Evolutionary conservation across 2,797 vertebrate species (phyloP).

Genomic region (Cuniculus paca): DNA sequence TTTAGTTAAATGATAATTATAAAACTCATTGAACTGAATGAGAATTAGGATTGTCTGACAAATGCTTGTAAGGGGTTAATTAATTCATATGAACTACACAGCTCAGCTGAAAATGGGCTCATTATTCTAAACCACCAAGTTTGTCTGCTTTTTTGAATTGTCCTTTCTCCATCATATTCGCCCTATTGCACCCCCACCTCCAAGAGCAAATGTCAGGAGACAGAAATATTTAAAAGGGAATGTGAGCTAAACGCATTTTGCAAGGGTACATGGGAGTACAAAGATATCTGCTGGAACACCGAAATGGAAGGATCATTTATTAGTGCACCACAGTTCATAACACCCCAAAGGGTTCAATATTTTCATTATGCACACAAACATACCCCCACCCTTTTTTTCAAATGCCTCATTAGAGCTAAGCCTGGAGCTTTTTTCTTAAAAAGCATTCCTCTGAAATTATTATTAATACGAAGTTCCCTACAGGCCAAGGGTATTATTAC

Average conservation of each 20-base stretch:
- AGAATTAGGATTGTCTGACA: conserved; percentile 77
- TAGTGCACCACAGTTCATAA: conserved; percentile 72
- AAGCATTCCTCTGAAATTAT: conserved; percentile 81
- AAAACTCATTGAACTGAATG: conserved; percentile 75
- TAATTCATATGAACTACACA: conserved; percentile 76
- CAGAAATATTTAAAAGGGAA: conserved; percentile 72
- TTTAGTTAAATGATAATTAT: conserved; percentile 80
- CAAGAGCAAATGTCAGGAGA: conserved; percentile 70
- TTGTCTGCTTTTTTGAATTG: conserved; percentile 53
- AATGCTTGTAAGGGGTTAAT: conserved; percentile 77
- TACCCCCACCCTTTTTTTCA: conserved; percentile 64
- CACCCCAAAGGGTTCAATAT: conserved; percentile 75
- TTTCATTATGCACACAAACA: conserved; percentile 77
- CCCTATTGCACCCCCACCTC: conserved; percentile 11
- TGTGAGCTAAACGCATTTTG: conserved; percentile 69
- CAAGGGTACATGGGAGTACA: conserved; percentile 57
- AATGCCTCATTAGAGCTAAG: conserved; percentile 79
- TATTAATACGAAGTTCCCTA: conserved; percentile 80
- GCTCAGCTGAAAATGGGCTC: conserved; percentile 74
- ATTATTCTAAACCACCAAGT: conserved; percentile 74
- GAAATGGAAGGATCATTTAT: conserved; percentile 77
- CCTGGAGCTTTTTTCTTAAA: conserved; percentile 79
- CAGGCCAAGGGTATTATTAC: conserved; percentile 76
- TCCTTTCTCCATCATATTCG: conserved; percentile 52
- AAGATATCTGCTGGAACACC: conserved; percentile 67